Base-by-base conservation (phyloP, 2,797 vertebrate genomes). In the Phalanger gymnotis region DNA sequence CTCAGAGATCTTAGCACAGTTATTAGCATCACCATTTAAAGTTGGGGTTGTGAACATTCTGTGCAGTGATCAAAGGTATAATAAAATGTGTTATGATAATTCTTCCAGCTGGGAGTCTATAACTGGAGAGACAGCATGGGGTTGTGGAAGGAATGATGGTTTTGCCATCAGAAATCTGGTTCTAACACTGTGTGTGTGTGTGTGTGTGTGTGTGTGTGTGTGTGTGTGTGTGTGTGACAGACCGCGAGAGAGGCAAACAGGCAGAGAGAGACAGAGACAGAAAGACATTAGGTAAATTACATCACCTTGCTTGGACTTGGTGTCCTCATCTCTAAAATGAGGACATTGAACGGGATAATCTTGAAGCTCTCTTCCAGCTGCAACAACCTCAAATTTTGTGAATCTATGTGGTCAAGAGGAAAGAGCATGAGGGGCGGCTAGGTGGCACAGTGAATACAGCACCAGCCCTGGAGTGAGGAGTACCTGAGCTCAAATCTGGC, bases 221-320 rank as follows among this genome's bases (percentile, higher is more conserved):
- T 52, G 47, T 90, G 87, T 52, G 87, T 30, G 27, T 53, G 52
- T 53, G 52, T 53, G 52, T 53, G 52, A 53, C 53, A 53, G 34
- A 25, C 0, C n/a, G n/a, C n/a, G 11, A 52, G 11, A 90, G 22
- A 28, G 6, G 52, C 2, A 14, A 9, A 61, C 1, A 73, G 0
- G 0, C 53, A 9, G 47, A n/a, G n/a, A 73, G 34, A 19, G 34
- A 47, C 40, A 81, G n/a, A 81, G n/a, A 81, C 22, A 81, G 22
- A 51, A 87, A 47, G 22, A 81, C 40, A 81, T 87, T 87, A 51
- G 61, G 14, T 40, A 73, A 73, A 73, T 73, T 34, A 19, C 16
- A 73, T 40, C 34, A 40, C 34, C 61, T 73, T 16, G 7, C 61
- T 73, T n/a, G 61, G 34, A 73, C 40, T 87, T 34, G 10, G 40